Evolutionary conservation across 2,888 invertebrate genomes (phyloP).

Genomic region (Ernsta delagoae): DNA sequence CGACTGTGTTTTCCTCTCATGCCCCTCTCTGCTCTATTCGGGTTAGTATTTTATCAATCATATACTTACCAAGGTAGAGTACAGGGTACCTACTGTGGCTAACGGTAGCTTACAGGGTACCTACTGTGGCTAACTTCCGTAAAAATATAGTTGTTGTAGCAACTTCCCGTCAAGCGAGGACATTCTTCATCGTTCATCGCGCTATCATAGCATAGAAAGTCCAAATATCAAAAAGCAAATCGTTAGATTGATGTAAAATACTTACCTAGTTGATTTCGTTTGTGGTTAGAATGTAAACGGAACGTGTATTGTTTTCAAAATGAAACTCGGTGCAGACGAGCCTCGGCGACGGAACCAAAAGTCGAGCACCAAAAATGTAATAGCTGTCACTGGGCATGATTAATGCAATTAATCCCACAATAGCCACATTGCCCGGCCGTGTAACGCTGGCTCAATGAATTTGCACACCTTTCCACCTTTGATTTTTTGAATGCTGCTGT

Average conservation of each 20-base stretch:
- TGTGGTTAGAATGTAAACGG: slow-evolving; percentile 52
- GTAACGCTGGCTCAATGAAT: slow-evolving; percentile 59
- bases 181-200: background rate
- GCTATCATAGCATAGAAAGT: background rate
- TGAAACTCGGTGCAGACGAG: slow-evolving; percentile 55
- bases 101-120: no score
- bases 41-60: no score
- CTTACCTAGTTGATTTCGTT: slow-evolving; percentile 16
- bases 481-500: no score
- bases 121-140: no score
- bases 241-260: slow-evolving; percentile 9
- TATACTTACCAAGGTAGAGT: no score
- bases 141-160: no score
- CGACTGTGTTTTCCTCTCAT: no score
- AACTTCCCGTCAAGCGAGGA: no score
- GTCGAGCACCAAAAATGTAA: slow-evolving; percentile 84
- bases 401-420: slow-evolving; percentile 84
- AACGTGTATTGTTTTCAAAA: slow-evolving; percentile 70
- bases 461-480: slow-evolving; percentile 31
- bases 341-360: slow-evolving; percentile 62
- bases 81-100: no score
- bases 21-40: no score
- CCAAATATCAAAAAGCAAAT: background rate
- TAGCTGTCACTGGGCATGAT: slow-evolving; percentile 82
- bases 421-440: slow-evolving; percentile 64